Evolutionary conservation across 2,888 invertebrate species (phyloP), one percentile per base, ranked within the genome.

Genomic region (Halictus ligatus): DNA sequence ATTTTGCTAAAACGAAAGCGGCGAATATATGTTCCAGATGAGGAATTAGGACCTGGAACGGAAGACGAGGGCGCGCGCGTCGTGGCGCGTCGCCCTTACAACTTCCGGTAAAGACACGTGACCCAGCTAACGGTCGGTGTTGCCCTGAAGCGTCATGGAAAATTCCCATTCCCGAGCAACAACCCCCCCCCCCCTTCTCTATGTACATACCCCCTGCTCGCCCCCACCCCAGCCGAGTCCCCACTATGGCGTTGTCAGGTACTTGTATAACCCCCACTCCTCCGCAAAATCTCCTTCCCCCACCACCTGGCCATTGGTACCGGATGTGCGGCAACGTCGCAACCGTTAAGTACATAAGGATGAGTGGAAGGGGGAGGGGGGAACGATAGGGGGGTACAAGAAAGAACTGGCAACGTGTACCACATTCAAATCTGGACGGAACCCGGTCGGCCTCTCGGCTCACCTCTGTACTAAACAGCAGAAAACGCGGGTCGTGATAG

Each of bases 271-370:
- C 89, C 92, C 93, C 93, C 93, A 92, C 93, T 89, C 85, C 77
- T 73, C 25, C 13, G 48, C 80, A 82, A 89, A 90, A 92, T 90
- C 91, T 85, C 84, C 74, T 81, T 83, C 91, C 93, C 94, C 94
- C 93, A 92, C 94, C 89, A 86, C 58, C 3, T 15, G 40, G 7
- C 60, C 75, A n/a, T 43, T 80, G 87, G 83, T 91, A 93, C 93
- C 94, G 94, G 94, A 94, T 93, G 92, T 94, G 91, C 93, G 95
- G 95, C 95, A 95, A 95, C 95, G 93, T 95, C 93, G 95, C 95
- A 95, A 92, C 93, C 92, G 94, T 93, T 93, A 92, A 93, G 92
- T 93, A 93, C 89, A 94, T 94, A 93, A 92, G 92, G 91, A 88
- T 87, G 69, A 80, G 46, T n/a, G 46, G 83, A 13, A 50, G 71